Base-by-base conservation (phyloP, 2,888 invertebrate genomes). In the Acleris laterana region DNA sequence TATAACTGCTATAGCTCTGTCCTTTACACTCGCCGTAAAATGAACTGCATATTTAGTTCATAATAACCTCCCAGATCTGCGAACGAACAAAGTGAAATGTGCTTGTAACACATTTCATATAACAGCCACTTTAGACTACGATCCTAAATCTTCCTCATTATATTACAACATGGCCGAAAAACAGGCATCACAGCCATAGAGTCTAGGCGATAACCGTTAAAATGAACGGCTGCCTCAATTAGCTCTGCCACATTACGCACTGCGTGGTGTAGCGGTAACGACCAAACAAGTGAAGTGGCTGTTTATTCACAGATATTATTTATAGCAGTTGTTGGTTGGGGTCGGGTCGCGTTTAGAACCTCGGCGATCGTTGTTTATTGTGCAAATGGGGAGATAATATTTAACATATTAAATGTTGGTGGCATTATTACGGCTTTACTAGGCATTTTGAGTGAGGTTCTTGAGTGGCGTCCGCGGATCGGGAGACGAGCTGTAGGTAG, bases 301-400 rank as follows among this genome's bases (percentile, higher is more conserved):
- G 62, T 55, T 62, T 62, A 62, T 62, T 55, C 32, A 55, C 48
- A 53, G 38, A 49, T 55, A 62, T 62, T 62, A 55, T 62, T 62
- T 62, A 62, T 49, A 13, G 17, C 48, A 55, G 20, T 22, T 55
- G 62, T 62, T 62, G 44, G 5, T 16, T 19, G 28, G 28, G 53
- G 19, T 51, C 32, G 52, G 32, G 32, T 52, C 52, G 32, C 28
- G 52, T 32, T 32, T 32, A 32, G 16, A 52, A 52, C 32, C 32
- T 32, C 7, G 5, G 32, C 17, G 32, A 17, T 17, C 17, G n/a
- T 28, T 52, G 28, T 52, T 32, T 52, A 32, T 52, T 28, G 51
- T 16, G 25, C 51, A 51, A 25, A 51, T n/a, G 51, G 25, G 16
- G 48, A 19, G 48, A 19, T 48, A 48, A 48, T 48, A 48, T 48